A percentile compares a stretch with the other conserved stretches of the same genome.
phyloP scores from a whole-genome alignment of 2,113 vertebrate genomes.

The Catharus bicknelli region DNA sequence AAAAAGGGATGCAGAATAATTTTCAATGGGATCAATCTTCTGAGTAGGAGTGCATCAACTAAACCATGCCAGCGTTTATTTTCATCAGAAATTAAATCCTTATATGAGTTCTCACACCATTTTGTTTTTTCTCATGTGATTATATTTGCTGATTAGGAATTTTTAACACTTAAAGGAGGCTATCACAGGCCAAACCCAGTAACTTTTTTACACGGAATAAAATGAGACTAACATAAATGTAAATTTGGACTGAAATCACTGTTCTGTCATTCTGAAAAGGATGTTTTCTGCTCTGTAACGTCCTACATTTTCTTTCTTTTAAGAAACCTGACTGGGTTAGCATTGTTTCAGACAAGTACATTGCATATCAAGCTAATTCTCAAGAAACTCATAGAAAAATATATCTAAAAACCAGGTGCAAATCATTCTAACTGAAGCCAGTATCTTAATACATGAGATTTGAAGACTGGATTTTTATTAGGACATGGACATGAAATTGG shows the following conservation, averaged over 20 bases:
- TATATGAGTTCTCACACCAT: fast-evolving
- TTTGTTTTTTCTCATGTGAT: background rate
- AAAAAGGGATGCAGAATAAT: background rate
- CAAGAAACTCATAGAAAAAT: background rate
- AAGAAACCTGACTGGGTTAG: background rate
- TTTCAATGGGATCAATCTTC: background rate
- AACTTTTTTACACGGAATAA: background rate
- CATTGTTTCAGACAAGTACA: background rate
- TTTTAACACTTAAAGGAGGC: background rate
- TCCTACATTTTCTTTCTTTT: background rate
- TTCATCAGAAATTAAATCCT: background rate
- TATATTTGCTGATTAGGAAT: background rate
- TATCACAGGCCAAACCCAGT: background rate
- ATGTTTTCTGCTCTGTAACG: background rate
- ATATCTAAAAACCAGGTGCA: background rate
- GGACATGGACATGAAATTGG: background rate
- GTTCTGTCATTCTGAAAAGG: background rate
- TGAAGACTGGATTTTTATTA: background rate
- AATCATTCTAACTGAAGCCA: background rate
- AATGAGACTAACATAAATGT: background rate
- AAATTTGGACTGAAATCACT: background rate
- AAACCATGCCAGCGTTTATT: background rate
- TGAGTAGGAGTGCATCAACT: background rate
- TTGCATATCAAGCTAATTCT: background rate
- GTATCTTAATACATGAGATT: background rate